phyloP scores from a whole-genome alignment of 2,888 invertebrate species.

The Punctoribates punctum region DNA sequence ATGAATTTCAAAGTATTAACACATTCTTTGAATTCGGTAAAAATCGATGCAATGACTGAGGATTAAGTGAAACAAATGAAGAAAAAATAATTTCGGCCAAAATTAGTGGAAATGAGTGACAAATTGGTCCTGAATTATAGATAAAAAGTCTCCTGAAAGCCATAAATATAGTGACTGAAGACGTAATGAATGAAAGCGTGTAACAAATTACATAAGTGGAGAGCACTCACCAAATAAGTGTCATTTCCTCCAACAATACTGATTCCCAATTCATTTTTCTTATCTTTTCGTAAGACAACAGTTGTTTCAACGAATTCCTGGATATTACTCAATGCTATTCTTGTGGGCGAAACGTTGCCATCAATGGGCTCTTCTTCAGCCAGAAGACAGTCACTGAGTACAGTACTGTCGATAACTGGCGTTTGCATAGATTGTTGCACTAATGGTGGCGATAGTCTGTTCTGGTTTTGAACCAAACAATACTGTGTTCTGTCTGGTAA shows the following conservation, averaged over 20 bases:
- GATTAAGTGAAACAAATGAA: no score
- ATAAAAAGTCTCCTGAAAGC: no score
- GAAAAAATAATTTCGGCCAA: no score
- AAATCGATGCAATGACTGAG: no score
- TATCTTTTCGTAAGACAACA: conserved; percentile 50
- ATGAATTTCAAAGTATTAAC: no score
- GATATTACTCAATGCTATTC: conserved; percentile 49
- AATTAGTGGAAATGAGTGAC: no score
- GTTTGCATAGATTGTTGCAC: background rate
- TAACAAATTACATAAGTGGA: background rate
- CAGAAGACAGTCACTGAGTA: background rate
- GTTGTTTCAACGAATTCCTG: conserved; percentile 51
- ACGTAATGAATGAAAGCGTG: no score
- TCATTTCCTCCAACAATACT: conserved; percentile 50
- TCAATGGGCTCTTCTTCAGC: background rate
- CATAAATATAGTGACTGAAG: no score
- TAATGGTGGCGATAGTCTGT: conserved; percentile 30
- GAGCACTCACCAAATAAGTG: conserved; percentile 50
- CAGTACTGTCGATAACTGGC: background rate
- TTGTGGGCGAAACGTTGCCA: conserved; percentile 10
- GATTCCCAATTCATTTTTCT: conserved; percentile 50
- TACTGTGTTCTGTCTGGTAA: background rate
- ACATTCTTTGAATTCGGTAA: no score
- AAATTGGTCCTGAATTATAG: no score
- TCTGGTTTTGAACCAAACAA: background rate